phyloP scores from a whole-genome alignment of 2,888 invertebrate genomes.

The Nipponacmea schrenckii region DNA sequence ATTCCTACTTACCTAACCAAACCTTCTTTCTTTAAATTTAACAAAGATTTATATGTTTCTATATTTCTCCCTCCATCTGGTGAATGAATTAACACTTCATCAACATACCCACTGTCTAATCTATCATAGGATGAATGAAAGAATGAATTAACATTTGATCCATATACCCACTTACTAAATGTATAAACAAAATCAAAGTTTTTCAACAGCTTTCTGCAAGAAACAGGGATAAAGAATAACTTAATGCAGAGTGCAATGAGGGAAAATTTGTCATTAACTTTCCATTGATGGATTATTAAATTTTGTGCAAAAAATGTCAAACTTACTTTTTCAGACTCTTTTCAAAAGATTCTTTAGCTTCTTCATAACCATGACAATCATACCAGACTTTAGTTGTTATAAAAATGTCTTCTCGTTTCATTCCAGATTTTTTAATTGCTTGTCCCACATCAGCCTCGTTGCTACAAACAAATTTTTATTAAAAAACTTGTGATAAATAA shows the following conservation, averaged over 20 bases:
- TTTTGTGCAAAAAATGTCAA: no score
- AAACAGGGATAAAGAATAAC: no score
- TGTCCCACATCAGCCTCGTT: slow-evolving; percentile 42
- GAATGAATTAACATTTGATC: slow-evolving; percentile 49
- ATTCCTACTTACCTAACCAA: slow-evolving; percentile 33
- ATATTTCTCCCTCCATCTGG: slow-evolving; percentile 37
- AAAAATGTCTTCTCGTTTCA: slow-evolving; percentile 45
- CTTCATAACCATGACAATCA: slow-evolving; percentile 33
- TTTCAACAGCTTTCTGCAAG: no score
- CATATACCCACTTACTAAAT: slow-evolving; percentile 35
- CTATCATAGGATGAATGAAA: slow-evolving; percentile 5
- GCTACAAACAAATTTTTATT: slow-evolving; percentile 15
- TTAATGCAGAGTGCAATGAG: slow-evolving; percentile 18
- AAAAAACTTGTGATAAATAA: not conserved
- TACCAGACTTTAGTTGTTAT: slow-evolving; percentile 45
- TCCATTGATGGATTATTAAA: no score
- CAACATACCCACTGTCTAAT: slow-evolving; percentile 37
- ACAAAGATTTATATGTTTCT: slow-evolving; percentile 44
- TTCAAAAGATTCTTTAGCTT: slow-evolving; percentile 32
- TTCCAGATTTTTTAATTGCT: slow-evolving; percentile 33
- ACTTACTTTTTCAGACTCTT: slow-evolving; percentile 34
- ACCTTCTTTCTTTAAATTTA: slow-evolving; percentile 45
- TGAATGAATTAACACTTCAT: slow-evolving; percentile 47
- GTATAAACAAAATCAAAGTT: no score
- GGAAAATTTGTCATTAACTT: not conserved